Percentiles rank a stretch among this genome's conserved stretches.
These are phyloP conservation scores for Gila robusta DNA, from an alignment of 2,797 vertebrate species.

Conservation along the genomic window DNA sequence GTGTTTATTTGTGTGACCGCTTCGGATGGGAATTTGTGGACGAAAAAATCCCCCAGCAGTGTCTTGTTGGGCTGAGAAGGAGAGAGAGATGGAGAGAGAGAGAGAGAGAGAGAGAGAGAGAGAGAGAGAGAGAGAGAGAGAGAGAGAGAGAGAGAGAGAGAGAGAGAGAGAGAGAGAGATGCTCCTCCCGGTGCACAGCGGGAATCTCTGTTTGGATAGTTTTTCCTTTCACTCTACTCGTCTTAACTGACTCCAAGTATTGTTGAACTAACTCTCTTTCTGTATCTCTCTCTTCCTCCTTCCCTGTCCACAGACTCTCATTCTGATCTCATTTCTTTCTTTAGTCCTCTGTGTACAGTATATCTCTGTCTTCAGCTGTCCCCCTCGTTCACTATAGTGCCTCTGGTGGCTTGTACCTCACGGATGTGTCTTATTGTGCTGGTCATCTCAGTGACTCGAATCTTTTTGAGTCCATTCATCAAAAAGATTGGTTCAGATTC, in stretches of 20 bases:
- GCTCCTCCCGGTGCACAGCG: slow-evolving; percentile 70
- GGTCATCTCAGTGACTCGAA: neutral
- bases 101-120: slow-evolving; percentile 18
- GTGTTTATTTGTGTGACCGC: slow-evolving; percentile 50
- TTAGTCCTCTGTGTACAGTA: slow-evolving; percentile 34
- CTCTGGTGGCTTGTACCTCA: slow-evolving; percentile 9
- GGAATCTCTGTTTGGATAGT: slow-evolving; percentile 80
- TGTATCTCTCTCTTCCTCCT: slow-evolving; percentile 57
- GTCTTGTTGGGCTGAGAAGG: neutral
- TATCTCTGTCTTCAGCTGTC: slow-evolving; percentile 21
- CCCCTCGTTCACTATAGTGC: neutral
- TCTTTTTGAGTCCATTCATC: neutral
- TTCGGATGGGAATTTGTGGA: slow-evolving; percentile 27
- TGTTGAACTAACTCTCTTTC: slow-evolving; percentile 64
- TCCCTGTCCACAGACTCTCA: slow-evolving; percentile 11
- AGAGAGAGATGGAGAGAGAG: slow-evolving; percentile 23
- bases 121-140: slow-evolving; percentile 23
- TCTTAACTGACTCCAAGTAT: slow-evolving; percentile 83
- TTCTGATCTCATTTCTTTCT: slow-evolving; percentile 5
- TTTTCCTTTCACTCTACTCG: slow-evolving; percentile 74
- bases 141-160: slow-evolving; percentile 41
- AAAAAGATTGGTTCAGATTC: neutral
- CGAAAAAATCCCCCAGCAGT: slow-evolving; percentile 49
- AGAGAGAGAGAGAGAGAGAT: slow-evolving; percentile 39
- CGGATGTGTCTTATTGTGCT: neutral